Conservation (phyloP, 2,113 vertebrate genomes). For the Erinaceus europaeus region DNA sequence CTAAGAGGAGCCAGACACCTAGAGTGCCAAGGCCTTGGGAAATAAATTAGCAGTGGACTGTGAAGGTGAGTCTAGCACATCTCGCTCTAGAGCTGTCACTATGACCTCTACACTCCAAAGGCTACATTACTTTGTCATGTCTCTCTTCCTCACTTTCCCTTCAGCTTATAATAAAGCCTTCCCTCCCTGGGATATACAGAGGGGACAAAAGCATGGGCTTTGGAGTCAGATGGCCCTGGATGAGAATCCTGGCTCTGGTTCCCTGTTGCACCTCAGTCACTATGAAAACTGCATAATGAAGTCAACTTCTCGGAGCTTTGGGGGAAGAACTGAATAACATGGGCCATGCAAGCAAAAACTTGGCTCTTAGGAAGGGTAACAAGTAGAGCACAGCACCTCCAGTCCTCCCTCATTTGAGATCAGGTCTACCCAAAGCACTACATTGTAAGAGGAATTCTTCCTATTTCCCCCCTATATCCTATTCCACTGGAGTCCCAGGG, state of each 20-base stretch:
- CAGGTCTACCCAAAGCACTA: not conserved
- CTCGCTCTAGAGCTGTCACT: not conserved
- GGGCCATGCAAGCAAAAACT: not conserved
- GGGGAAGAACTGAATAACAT: not conserved
- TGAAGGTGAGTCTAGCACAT: not conserved
- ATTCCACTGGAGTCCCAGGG: constrained; percentile 30
- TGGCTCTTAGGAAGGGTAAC: not conserved
- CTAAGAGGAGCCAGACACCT: not conserved
- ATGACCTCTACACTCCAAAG: not conserved
- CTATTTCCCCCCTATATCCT: not conserved
- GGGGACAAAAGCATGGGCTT: not conserved
- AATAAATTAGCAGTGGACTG: not conserved
- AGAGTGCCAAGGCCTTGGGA: not conserved
- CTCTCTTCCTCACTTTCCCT: not conserved
- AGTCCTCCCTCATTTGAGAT: not conserved
- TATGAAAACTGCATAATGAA: not conserved
- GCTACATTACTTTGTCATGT: too few relatives aligned
- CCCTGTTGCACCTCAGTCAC: not conserved
- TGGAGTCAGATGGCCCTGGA: not conserved
- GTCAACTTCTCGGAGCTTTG: not conserved
- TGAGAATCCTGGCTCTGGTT: not conserved
- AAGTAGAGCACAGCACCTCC: not conserved
- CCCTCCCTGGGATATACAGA: not conserved
- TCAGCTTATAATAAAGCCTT: not conserved
- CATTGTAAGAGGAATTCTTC: not conserved